A percentile compares a stretch with the other conserved stretches of the same genome.
Conservation (phyloP, 2,888 invertebrate genomes). For the Catonia carolina region DNA sequence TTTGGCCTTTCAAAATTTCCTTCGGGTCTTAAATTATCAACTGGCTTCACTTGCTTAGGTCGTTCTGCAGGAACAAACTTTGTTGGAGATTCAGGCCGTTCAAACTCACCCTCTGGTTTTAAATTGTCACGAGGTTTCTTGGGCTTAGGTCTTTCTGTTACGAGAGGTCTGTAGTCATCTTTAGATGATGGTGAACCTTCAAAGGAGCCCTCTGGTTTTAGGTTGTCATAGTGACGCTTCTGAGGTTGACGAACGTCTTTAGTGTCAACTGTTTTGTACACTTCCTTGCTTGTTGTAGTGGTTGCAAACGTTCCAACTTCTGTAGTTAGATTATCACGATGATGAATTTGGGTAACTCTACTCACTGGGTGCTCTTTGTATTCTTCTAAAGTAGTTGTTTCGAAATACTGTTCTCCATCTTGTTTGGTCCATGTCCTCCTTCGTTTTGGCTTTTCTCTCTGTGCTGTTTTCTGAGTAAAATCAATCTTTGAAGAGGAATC, state of each 20-base stretch:
- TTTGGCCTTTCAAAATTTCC: constrained; percentile 43
- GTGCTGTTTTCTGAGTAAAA: constrained; percentile 52
- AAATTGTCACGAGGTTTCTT: constrained; percentile 47
- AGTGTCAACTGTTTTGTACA: constrained; percentile 37
- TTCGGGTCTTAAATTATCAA: constrained; percentile 47
- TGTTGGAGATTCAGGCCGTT: constrained; percentile 44
- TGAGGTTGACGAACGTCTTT: constrained; percentile 28
- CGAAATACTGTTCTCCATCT: constrained; percentile 58
- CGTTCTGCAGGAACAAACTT: constrained; percentile 49
- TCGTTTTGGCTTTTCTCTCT: constrained; percentile 52
- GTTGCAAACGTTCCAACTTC: constrained; percentile 50
- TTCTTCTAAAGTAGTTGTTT: constrained; percentile 58
- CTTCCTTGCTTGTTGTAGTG: constrained; percentile 44
- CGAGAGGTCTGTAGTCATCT: constrained; percentile 37
- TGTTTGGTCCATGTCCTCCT: constrained; percentile 66
- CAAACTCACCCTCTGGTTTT: constrained; percentile 51
- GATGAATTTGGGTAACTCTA: constrained; percentile 39
- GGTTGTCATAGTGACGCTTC: constrained; percentile 42
- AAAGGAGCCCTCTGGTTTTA: constrained; percentile 46
- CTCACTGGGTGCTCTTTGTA: constrained; percentile 32
- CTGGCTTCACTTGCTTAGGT: constrained; percentile 44
- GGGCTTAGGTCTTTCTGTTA: constrained; percentile 33
- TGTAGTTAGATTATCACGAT: constrained; percentile 46
- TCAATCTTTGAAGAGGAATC: constrained; percentile 58
- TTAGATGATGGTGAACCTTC: constrained; percentile 38